Conservation (phyloP, 2,113 vertebrate genomes). For the Lontra canadensis region DNA sequence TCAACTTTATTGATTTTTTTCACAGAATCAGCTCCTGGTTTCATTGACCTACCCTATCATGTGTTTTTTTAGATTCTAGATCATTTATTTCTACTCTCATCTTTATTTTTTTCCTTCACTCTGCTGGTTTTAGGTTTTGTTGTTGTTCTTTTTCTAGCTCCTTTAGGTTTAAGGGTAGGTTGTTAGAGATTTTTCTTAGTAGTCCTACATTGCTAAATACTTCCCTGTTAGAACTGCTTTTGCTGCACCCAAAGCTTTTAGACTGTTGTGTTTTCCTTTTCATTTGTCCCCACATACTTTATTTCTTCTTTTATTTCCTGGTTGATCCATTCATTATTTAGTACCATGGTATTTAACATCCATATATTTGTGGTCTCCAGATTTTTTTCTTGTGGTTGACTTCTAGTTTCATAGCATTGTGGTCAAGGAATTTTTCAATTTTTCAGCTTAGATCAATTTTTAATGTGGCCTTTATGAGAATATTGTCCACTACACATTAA, state of each 20-base stretch:
- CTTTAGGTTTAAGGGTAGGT: neutral
- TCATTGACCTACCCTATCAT: neutral
- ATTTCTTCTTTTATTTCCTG: neutral
- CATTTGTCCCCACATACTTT: neutral
- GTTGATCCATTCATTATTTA: neutral
- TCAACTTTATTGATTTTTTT: neutral
- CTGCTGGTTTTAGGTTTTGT: neutral
- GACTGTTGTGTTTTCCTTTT: neutral
- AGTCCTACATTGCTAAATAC: neutral
- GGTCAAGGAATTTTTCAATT: neutral
- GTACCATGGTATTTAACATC: neutral
- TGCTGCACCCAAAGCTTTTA: neutral
- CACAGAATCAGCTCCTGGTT: neutral
- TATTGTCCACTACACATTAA: slow-evolving; percentile 1
- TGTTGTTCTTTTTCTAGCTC: neutral
- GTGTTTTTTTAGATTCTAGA: neutral
- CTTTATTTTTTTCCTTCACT: neutral
- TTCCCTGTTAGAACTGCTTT: neutral
- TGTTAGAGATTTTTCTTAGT: neutral
- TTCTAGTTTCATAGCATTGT: neutral
- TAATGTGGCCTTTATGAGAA: slow-evolving; percentile 22
- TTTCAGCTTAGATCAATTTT: slow-evolving; percentile 33
- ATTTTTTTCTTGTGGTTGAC: neutral
- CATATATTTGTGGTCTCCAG: neutral
- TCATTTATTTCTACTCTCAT: neutral